Percentiles rank a stretch among this genome's conserved stretches.
Conservation (phyloP, 2,797 vertebrate species). For the Champsocephalus esox region DNA sequence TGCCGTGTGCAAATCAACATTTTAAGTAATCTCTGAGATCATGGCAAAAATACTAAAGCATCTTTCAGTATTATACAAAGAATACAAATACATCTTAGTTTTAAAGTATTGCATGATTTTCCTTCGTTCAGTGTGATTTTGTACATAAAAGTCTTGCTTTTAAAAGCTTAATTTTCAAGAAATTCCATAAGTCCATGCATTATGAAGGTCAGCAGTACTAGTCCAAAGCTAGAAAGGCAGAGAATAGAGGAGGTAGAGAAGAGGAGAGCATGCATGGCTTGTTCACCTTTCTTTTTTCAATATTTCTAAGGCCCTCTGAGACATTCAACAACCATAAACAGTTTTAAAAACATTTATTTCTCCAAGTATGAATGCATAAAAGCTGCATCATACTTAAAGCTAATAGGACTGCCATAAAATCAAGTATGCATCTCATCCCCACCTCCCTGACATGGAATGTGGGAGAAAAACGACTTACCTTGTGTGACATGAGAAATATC, state of each 20-base stretch:
- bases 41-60: no score
- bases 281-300: conserved; percentile 28
- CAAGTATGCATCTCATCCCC: conserved; percentile 40
- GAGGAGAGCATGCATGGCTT: conserved; percentile 3
- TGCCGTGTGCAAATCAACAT: no score
- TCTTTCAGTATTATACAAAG: no score
- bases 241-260: not conserved
- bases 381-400: conserved; percentile 27
- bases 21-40: no score
- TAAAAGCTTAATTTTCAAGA: conserved; percentile 1
- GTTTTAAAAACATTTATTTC: conserved; percentile 23
- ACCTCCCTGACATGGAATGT: conserved; percentile 31
- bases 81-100: not conserved
- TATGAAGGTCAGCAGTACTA: conserved; percentile 5
- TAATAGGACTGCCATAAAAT: conserved; percentile 35
- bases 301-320: conserved; percentile 8
- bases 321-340: conserved; percentile 18
- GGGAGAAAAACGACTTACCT: conserved; percentile 69
- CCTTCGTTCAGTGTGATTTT: not conserved
- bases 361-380: conserved; percentile 9
- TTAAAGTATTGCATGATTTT: not conserved
- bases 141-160: not conserved
- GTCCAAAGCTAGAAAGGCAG: conserved; percentile 13
- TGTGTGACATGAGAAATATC: conserved; percentile 79
- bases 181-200: conserved; percentile 1